These are phyloP conservation scores for Pyrocoelia pectoralis DNA, from an alignment of 2,888 invertebrate genomes.

Conservation along the genomic window DNA sequence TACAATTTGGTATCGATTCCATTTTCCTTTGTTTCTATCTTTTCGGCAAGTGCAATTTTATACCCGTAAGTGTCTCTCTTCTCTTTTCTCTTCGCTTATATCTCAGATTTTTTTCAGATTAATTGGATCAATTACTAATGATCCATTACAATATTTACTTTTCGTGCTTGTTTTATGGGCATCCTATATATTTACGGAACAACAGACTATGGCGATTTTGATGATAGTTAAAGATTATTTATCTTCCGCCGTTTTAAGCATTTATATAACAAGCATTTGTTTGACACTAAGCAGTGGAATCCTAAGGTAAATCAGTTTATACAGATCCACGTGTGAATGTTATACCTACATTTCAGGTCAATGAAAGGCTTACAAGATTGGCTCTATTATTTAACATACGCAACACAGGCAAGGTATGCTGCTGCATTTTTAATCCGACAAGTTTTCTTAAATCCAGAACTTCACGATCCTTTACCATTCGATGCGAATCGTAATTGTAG, in stretches of 20 bases:
- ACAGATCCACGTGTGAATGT: neutral
- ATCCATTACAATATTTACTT: slow-evolving; percentile 69
- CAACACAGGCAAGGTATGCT: slow-evolving; percentile 81
- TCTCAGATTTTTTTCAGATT: slow-evolving; percentile 57
- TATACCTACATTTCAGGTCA: slow-evolving; percentile 60
- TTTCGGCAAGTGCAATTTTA: slow-evolving; percentile 75
- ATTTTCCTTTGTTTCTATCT: slow-evolving; percentile 78
- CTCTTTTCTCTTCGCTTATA: too few relatives aligned
- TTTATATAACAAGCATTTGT: slow-evolving; percentile 79
- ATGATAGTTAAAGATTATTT: slow-evolving; percentile 82
- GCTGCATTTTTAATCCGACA: slow-evolving; percentile 78
- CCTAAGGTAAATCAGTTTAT: slow-evolving; percentile 68
- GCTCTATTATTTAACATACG: slow-evolving; percentile 81
- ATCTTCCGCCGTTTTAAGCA: slow-evolving; percentile 78
- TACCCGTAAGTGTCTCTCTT: slow-evolving; percentile 78
- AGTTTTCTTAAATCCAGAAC: slow-evolving; percentile 67
- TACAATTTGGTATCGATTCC: slow-evolving; percentile 85
- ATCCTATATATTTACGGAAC: slow-evolving; percentile 85
- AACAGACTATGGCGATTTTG: slow-evolving; percentile 82
- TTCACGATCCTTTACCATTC: slow-evolving; percentile 62
- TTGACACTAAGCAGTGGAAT: slow-evolving; percentile 78
- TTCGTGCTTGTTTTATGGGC: slow-evolving; percentile 82
- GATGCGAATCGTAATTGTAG: slow-evolving; percentile 66
- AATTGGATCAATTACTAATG: slow-evolving; percentile 65
- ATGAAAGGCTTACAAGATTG: slow-evolving; percentile 82